Conservation (phyloP, 2,888 invertebrate species). For the Pristionchus maxplancki region DNA sequence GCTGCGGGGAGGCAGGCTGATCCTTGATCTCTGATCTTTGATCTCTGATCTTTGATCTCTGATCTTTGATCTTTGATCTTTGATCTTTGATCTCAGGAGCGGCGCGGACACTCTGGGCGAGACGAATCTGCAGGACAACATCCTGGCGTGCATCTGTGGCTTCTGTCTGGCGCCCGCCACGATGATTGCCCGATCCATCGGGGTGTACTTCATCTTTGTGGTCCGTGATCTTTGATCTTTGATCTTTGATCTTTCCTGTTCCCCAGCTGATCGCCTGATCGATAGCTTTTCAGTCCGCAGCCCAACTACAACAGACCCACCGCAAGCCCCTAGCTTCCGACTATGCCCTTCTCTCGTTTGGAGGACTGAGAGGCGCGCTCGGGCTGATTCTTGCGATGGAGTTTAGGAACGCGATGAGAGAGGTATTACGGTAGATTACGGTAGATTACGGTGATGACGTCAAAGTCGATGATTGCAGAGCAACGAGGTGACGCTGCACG, state of each 20-base stretch:
- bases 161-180: slow-evolving; percentile 13
- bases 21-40: background rate
- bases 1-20: background rate
- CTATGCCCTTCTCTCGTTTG: slow-evolving; percentile 82
- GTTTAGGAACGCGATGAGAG: slow-evolving; percentile 73
- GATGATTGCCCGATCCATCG: slow-evolving; percentile 1
- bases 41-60: background rate
- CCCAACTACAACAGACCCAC: slow-evolving; percentile 11
- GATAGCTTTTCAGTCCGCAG: background rate
- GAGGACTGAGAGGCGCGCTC: slow-evolving; percentile 83
- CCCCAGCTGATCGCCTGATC: too few relatives aligned
- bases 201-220: background rate
- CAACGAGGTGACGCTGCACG: background rate
- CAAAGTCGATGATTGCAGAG: slow-evolving; percentile 23
- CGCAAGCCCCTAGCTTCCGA: slow-evolving; percentile 53
- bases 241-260: background rate
- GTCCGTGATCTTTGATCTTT: background rate
- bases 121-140: background rate
- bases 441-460: slow-evolving; percentile 78
- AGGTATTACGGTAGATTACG: slow-evolving; percentile 62
- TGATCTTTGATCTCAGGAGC: background rate
- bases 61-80: background rate
- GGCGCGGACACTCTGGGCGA: background rate
- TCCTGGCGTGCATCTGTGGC: background rate
- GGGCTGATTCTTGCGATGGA: slow-evolving; percentile 82